Evolutionary conservation across 2,113 vertebrate genomes (phyloP), one percentile per base, ranked within the genome.

Genomic region (Patagioenas fasciata): DNA sequence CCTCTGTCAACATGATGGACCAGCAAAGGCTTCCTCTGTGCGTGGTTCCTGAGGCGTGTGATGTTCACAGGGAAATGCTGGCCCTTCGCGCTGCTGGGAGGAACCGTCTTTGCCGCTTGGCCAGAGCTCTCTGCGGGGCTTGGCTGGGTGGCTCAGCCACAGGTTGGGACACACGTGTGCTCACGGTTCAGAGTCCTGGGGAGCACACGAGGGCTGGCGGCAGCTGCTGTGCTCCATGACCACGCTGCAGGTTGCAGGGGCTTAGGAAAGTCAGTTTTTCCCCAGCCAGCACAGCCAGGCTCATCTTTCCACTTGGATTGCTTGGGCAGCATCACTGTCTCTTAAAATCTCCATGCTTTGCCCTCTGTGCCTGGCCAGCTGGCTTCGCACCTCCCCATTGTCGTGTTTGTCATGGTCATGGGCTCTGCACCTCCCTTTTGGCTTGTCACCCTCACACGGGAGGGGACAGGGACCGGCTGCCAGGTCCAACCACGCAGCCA

Each of bases 401-500:
- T 20, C 4, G 0, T 32, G n/a, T 60, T 84, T 53, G 15, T 19
- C 34, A 3, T 1, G 13, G 53, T 12, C 65, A 34, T 5, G 1
- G 60, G 44, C 67, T 58, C 61, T 26, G 21, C 18, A 20, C 26
- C 42, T 62, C 42, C 58, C 50, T 48, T 79, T 74, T 80, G 83
- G 66, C 83, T 82, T 23, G 4, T 54, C 67, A 10, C 13, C 1
- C 0, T 31, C 13, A 48, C 58, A 31, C 0, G 0, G 54, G 36
- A 79, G 29, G 28, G 47, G 21, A 5, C 67, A 74, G 61, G 50
- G 65, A 58, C 23, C 0, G 2, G 32, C 25, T 50, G 34, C 66
- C 61, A n/a, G 54, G 34, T 24, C 65, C 5, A 8, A 38, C 15
- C 32, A 17, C 16, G 10, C 23, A 32, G n/a, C 15, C 38, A n/a